Evolutionary conservation across 1,140 invertebrate genomes (phyloP).

Genomic region (Microplitis mediator): DNA sequence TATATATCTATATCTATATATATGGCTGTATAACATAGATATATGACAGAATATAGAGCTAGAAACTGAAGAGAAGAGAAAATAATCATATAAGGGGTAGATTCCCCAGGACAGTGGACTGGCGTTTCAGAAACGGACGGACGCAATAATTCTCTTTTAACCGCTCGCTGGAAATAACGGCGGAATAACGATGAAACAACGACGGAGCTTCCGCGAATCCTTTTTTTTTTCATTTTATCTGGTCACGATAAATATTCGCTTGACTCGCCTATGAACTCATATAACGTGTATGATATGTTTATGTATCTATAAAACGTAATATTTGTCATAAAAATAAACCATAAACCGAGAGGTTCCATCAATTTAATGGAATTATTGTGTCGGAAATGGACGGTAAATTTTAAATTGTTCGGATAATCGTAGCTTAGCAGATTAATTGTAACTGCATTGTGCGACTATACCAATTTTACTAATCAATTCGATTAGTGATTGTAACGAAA

Average conservation of each 20-base stretch:
- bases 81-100: not conserved
- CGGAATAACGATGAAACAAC: slow-evolving; percentile 48
- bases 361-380: not conserved
- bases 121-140: slow-evolving; percentile 29
- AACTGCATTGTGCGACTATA: slow-evolving; percentile 48
- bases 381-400: not conserved
- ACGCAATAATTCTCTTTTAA: slow-evolving; percentile 45
- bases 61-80: not conserved
- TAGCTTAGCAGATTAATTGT: slow-evolving; percentile 48
- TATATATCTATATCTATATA: not conserved
- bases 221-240: not conserved
- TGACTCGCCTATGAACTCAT: slow-evolving; percentile 20
- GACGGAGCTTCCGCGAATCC: slow-evolving; percentile 40
- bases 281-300: not conserved
- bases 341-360: not conserved
- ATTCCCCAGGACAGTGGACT: slow-evolving; percentile 10
- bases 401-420: not conserved
- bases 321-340: not conserved
- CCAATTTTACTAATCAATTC: slow-evolving; percentile 62
- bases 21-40: not conserved
- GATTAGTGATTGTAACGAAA: slow-evolving; percentile 51
- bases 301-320: not conserved
- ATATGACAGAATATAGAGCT: not conserved
- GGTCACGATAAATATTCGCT: slow-evolving; percentile 21
- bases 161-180: slow-evolving; percentile 37